Evolutionary conservation across 1,140 invertebrate genomes (phyloP).

Genomic region (Ostrea edulis): DNA sequence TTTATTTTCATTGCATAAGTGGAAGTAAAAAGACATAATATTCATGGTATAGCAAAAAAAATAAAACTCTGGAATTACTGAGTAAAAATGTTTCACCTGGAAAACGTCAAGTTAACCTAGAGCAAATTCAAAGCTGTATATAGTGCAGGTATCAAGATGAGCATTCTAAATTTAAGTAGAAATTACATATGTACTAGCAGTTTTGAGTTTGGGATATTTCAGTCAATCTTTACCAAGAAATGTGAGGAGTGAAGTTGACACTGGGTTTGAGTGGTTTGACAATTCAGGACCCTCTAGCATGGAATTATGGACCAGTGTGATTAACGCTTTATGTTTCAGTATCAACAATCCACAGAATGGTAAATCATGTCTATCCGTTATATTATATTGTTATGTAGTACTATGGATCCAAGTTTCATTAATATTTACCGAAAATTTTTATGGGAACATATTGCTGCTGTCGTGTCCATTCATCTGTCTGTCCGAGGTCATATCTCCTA

Average conservation of each 20-base stretch:
- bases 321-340: slow-evolving; percentile 57
- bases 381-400: no score
- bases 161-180: background rate
- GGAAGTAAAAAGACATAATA: no score
- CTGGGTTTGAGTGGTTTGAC: slow-evolving; percentile 52
- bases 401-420: no score
- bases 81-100: no score
- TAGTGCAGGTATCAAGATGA: background rate
- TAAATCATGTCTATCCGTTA: slow-evolving; percentile 6
- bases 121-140: background rate
- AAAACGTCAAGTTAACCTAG: background rate
- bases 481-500: no score
- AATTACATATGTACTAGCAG: background rate
- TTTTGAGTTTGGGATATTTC: background rate
- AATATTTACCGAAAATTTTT: no score
- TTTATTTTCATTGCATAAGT: no score
- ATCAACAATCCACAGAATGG: slow-evolving; percentile 63
- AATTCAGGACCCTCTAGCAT: slow-evolving; percentile 54
- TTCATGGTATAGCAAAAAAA: no score
- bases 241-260: slow-evolving; percentile 12
- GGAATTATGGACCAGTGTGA: slow-evolving; percentile 54
- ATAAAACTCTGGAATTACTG: no score
- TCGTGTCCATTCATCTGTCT: no score
- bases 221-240: slow-evolving; percentile 48
- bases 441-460: no score